These are phyloP conservation scores for Bombus confusus DNA, from an alignment of 1,140 invertebrate genomes.

Conservation along the genomic window DNA sequence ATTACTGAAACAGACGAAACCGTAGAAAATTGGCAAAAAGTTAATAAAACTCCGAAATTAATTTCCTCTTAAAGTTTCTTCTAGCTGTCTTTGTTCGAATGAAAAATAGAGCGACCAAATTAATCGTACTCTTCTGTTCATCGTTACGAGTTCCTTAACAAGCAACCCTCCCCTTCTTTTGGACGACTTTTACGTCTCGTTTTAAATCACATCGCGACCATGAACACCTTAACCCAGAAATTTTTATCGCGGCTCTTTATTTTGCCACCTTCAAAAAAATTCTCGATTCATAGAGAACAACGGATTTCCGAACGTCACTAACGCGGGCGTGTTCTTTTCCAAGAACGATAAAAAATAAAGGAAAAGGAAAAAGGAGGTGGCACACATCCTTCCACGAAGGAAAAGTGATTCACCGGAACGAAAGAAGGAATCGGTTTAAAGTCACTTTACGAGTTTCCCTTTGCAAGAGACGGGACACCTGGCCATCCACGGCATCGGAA, in stretches of 20 bases:
- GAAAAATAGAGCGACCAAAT: neutral
- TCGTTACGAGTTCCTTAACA: neutral
- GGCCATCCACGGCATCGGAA: conserved; percentile 71
- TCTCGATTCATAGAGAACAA: conserved; percentile 19
- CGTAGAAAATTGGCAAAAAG: neutral
- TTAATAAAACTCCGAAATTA: neutral
- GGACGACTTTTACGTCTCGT: neutral
- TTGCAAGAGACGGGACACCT: conserved; percentile 74
- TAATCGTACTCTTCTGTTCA: neutral
- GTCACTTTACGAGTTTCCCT: conserved; percentile 75
- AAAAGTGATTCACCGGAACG: conserved; percentile 56
- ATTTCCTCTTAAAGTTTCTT: neutral
- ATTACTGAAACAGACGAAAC: neutral
- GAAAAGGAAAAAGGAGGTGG: too few relatives aligned
- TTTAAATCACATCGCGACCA: neutral
- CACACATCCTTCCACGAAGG: conserved; percentile 1
- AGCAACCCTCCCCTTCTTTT: too few relatives aligned
- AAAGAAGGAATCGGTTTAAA: conserved; percentile 69
- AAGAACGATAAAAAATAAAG: neutral
- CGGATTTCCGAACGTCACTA: neutral
- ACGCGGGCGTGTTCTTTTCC: neutral
- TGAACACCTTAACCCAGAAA: neutral
- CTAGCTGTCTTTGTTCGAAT: neutral
- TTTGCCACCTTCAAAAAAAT: neutral
- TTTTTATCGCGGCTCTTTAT: conserved; percentile 5